Evolutionary conservation across 2,113 vertebrate genomes (phyloP), one percentile per base, ranked within the genome.

Genomic region (Chaenogobius annularis): DNA sequence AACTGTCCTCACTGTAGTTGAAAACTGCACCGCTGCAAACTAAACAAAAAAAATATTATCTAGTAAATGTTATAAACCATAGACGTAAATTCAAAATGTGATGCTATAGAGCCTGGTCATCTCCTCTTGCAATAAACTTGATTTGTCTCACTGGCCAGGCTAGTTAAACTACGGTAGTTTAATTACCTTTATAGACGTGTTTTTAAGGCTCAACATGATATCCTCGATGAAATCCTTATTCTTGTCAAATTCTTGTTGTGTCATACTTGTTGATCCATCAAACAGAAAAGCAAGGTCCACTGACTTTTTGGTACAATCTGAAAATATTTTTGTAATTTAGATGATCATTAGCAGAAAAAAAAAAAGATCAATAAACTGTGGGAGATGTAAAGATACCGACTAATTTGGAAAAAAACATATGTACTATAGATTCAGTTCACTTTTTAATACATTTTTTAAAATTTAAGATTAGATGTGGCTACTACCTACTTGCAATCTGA

Each of bases 1-100:
- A 55, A 94, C 94, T 1, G 58, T 91, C 0, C 0, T 65, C 68
- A 0, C 0, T 0, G 0, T 0, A 0, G 7, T 0, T 5, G 93
- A 91, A 82, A 95, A 96, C 82, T 96, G 95, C 65, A 93, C 93
- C 6, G 95, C 95, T 23, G 95, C 93, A 87, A 95, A 95, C 95
- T 96, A 47, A 22, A 47, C 73, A 56, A 69, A 80, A 40, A 46
- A 19, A 54, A 75, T 1, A 62, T 5, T 40, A 40, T 40, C 37
- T 40, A 0, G 37, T 40, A 40, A 40, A 40, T 40, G 0, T 40
- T 3, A 40, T 40, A 5, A 2, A n/a, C 1, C 44, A 14, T 15
- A 43, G 31, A 43, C 15, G 72, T 4, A 15, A 2, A 31, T 31
- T 31, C 26, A n/a, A 20, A n/a, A 11, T 17, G 19, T 54, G 19